These are phyloP conservation scores for Pterocles burchelli DNA, from an alignment of 2,113 vertebrate species.

Conservation along the genomic window DNA sequence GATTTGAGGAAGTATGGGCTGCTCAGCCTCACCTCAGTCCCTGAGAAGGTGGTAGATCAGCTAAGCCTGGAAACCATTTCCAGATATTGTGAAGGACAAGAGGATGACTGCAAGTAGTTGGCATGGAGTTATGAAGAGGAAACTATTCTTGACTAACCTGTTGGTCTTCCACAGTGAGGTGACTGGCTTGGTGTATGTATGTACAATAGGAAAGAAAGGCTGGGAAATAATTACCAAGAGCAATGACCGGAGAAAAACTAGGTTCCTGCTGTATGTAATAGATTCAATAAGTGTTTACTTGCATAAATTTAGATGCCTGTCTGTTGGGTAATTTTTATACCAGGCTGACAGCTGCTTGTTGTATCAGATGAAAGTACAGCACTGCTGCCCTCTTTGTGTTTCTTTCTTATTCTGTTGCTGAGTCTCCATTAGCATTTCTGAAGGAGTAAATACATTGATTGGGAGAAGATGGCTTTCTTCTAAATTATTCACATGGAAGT, in stretches of 20 bases:
- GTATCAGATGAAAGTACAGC: slow-evolving; percentile 30
- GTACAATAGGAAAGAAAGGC: background rate
- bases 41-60: background rate
- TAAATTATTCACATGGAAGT: background rate
- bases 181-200: background rate
- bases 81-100: background rate
- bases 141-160: background rate
- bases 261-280: background rate
- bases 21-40: too few relatives aligned
- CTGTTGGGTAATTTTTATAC: slow-evolving; percentile 8
- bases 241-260: background rate
- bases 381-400: slow-evolving; percentile 2
- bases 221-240: background rate
- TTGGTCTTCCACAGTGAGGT: background rate
- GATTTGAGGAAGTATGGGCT: too few relatives aligned
- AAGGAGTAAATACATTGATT: background rate
- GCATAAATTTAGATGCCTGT: background rate
- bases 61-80: background rate
- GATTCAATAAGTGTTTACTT: slow-evolving; percentile 31
- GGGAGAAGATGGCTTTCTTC: background rate
- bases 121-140: accelerated
- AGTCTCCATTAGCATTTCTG: slow-evolving; percentile 48
- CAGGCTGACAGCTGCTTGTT: slow-evolving; percentile 1
- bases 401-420: background rate
- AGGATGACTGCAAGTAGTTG: background rate